These are phyloP conservation scores for Lutjanus erythropterus DNA, from an alignment of 2,113 vertebrate genomes.

Conservation along the genomic window DNA sequence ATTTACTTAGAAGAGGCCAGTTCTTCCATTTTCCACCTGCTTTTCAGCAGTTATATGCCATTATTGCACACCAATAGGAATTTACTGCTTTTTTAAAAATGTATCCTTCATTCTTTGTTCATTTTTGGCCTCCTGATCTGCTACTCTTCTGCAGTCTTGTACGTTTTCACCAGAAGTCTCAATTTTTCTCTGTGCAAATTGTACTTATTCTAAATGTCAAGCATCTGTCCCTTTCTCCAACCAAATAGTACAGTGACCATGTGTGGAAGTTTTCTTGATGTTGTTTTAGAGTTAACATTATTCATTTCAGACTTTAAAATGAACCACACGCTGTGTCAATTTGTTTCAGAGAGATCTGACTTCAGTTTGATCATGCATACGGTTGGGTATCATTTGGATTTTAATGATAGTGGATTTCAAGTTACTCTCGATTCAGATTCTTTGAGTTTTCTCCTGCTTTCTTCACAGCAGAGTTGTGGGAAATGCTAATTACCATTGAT, in stretches of 20 bases:
- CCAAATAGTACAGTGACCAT: slow-evolving; percentile 31
- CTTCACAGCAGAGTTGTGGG: too few species aligned
- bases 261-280: slow-evolving; percentile 18
- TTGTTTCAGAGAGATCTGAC: slow-evolving; percentile 10
- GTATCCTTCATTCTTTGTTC: background rate
- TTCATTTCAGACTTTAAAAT: background rate
- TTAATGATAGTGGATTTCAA: too few species aligned
- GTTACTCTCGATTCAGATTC: too few species aligned
- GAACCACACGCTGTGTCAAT: background rate
- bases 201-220: slow-evolving; percentile 56
- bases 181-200: slow-evolving; percentile 25
- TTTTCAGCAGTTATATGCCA: background rate
- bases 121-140: slow-evolving; percentile 11
- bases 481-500: too few species aligned
- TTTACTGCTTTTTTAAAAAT: background rate
- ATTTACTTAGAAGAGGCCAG: background rate
- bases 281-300: slow-evolving; percentile 32
- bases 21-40: background rate
- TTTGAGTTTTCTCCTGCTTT: too few species aligned
- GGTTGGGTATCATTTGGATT: too few species aligned
- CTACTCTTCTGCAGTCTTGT: background rate
- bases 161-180: background rate
- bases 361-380: background rate
- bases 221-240: slow-evolving; percentile 40
- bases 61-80: background rate